These are phyloP conservation scores for Halictus quadricinctus DNA, from an alignment of 2,888 invertebrate genomes.

Conservation along the genomic window DNA sequence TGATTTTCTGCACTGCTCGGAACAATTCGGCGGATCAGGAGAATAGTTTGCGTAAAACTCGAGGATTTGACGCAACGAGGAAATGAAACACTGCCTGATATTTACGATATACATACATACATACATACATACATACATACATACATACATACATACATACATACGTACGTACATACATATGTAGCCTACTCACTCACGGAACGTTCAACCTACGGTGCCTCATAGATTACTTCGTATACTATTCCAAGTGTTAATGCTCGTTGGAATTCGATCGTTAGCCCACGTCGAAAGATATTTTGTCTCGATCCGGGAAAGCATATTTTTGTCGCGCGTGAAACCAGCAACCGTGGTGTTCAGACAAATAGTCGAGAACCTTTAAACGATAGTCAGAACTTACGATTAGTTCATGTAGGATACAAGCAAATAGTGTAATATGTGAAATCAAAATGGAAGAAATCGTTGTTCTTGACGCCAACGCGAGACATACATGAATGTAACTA, in stretches of 20 bases:
- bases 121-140: too few species aligned
- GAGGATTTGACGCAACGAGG: slow-evolving; percentile 7
- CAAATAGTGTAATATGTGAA: not conserved
- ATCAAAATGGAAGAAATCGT: slow-evolving; percentile 3
- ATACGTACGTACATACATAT: too few species aligned
- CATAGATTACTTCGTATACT: slow-evolving; percentile 6
- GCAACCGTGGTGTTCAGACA: not conserved
- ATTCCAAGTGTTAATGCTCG: not conserved
- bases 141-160: too few species aligned
- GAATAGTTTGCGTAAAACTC: not conserved
- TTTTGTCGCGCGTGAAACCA: not conserved
- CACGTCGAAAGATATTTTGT: not conserved
- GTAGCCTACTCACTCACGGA: slow-evolving; percentile 1
- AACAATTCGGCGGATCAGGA: not conserved
- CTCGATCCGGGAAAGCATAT: not conserved
- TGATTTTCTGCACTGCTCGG: slow-evolving; percentile 6
- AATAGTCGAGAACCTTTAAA: not conserved
- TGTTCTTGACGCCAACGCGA: not conserved
- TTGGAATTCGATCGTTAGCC: not conserved
- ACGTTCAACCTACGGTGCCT: slow-evolving; percentile 11
- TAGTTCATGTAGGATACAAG: not conserved
- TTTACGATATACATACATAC: not conserved
- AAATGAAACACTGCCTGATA: slow-evolving; percentile 6
- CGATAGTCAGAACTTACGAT: slow-evolving; percentile 3
- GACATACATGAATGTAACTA: not conserved